Evolutionary conservation across 64 coral and sea anemone genomes (phyloP).

Genomic region (Catalaphyllia jardinei): DNA sequence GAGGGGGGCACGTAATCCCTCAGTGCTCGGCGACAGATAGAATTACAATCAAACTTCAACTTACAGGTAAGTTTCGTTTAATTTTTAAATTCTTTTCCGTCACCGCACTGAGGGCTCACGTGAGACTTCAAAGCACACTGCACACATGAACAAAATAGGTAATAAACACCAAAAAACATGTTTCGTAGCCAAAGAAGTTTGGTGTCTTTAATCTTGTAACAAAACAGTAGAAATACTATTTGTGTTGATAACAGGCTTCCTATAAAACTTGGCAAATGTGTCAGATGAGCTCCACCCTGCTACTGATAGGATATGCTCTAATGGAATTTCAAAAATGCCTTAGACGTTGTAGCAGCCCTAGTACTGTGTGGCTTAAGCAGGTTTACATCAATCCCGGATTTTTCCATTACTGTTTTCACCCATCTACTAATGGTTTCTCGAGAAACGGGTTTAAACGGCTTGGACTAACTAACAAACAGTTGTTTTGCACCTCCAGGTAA

Average conservation of each 20-base stretch:
- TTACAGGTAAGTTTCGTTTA: no score
- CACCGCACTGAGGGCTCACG: no score
- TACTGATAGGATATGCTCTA: conserved; percentile 20
- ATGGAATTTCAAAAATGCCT: conserved; percentile 3
- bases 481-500: neutral
- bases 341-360: conserved; percentile 13
- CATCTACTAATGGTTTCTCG: neutral
- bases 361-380: conserved; percentile 21
- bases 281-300: conserved; percentile 24
- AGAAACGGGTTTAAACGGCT: conserved; percentile 7
- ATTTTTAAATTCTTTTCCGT: no score
- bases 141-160: conserved; percentile 3
- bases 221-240: neutral
- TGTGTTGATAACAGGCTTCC: neutral
- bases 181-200: neutral
- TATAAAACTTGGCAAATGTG: conserved; percentile 51
- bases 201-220: no score
- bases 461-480: neutral
- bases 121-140: no score
- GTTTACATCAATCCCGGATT: conserved; percentile 21
- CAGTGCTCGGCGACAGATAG: no score
- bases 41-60: no score
- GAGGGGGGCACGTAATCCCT: neutral
- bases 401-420: conserved; percentile 28
- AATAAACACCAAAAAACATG: neutral